Conservation (phyloP, 2,888 invertebrate species). For the Eupithecia dodoneata region DNA sequence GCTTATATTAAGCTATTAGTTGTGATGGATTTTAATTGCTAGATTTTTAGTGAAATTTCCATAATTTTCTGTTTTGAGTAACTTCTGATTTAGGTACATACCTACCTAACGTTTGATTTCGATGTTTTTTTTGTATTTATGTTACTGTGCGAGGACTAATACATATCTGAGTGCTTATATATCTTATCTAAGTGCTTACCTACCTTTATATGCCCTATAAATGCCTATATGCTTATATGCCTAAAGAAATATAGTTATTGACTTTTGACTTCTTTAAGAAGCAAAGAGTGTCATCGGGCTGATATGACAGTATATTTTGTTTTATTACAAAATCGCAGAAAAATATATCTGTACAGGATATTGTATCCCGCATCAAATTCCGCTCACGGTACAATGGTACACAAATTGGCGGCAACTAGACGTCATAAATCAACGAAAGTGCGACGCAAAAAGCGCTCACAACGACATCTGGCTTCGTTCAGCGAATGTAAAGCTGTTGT, state of each 20-base stretch:
- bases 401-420: constrained; percentile 25
- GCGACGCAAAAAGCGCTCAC: constrained; percentile 19
- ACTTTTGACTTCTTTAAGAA: not conserved
- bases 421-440: constrained; percentile 26
- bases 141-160: not conserved
- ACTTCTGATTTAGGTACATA: not conserved
- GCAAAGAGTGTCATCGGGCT: not conserved
- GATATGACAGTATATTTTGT: not conserved
- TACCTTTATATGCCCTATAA: too few relatives aligned
- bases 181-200: too few relatives aligned
- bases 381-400: constrained; percentile 11
- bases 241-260: too few relatives aligned
- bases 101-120: too few relatives aligned
- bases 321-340: not conserved
- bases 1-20: not conserved
- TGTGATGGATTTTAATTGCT: not conserved
- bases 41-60: not conserved
- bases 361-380: constrained; percentile 1
- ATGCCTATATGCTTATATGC: too few relatives aligned
- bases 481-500: constrained; percentile 28
- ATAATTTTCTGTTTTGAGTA: not conserved
- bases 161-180: too few relatives aligned
- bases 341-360: not conserved
- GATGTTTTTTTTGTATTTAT: not conserved
- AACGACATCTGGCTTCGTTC: constrained; percentile 28